Conservation (phyloP, 2,888 invertebrate genomes). For the Laspeyria flexula region DNA sequence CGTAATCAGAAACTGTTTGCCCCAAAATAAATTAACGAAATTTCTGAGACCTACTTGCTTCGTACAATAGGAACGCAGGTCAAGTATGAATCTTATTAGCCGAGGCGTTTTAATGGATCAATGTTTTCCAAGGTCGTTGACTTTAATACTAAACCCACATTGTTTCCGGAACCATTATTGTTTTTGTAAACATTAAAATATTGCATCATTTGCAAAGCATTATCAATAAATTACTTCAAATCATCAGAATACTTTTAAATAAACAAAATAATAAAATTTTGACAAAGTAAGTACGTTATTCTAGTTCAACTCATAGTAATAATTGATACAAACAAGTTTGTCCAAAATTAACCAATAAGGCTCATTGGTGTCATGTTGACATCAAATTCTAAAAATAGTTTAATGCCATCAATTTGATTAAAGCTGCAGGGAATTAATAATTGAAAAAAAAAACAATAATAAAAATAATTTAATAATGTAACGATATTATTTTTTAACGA, state of each 20-base stretch:
- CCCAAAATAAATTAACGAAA: no score
- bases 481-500: no score
- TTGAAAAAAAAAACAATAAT: no score
- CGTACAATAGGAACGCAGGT: neutral
- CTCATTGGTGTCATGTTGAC: neutral
- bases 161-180: neutral
- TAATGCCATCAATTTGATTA: neutral
- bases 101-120: neutral
- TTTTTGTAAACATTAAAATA: neutral
- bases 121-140: neutral
- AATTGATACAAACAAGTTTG: neutral
- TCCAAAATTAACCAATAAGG: constrained; percentile 1
- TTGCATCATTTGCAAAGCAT: neutral
- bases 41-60: no score
- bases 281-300: no score
- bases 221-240: neutral
- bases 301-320: neutral
- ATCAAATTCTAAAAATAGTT: neutral
- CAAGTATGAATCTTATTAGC: neutral
- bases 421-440: neutral
- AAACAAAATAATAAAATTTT: neutral
- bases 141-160: neutral
- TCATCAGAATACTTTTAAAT: neutral
- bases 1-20: no score
- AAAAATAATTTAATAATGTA: no score